Evolutionary conservation across 2,113 vertebrate genomes (phyloP).

Genomic region (human): DNA sequence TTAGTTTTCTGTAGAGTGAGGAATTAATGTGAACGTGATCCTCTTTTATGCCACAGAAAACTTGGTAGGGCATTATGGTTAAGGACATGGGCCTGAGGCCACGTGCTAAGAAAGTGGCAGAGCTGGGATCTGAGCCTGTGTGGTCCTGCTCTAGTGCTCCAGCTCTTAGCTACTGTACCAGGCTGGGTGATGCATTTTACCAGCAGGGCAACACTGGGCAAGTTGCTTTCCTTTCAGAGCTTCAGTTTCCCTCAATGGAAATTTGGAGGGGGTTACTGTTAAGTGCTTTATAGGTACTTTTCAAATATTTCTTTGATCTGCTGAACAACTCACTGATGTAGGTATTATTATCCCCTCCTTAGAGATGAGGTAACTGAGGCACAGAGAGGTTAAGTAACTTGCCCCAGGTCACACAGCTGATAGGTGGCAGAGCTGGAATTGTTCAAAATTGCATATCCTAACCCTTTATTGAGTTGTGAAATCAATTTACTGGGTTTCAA

Average conservation of each 20-base stretch:
- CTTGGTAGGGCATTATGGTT: not conserved
- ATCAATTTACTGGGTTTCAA: slow-evolving; percentile 43
- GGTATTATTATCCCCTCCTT: not conserved
- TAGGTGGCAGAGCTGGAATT: slow-evolving; percentile 35
- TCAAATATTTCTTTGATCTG: not conserved
- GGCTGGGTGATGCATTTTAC: not conserved
- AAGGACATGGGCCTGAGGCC: not conserved
- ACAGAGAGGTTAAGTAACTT: slow-evolving; percentile 37
- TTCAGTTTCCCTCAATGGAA: not conserved
- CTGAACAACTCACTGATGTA: not conserved
- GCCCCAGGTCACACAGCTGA: slow-evolving; percentile 24
- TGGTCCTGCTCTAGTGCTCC: not conserved
- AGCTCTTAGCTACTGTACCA: not conserved
- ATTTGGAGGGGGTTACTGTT: slow-evolving; percentile 2
- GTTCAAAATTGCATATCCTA: slow-evolving; percentile 3
- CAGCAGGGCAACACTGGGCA: not conserved
- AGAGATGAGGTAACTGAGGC: slow-evolving; percentile 29
- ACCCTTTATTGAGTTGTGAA: slow-evolving; percentile 30
- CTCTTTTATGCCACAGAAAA: slow-evolving; percentile 47
- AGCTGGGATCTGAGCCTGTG: not conserved
- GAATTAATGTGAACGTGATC: slow-evolving; percentile 20
- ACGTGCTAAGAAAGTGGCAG: not conserved
- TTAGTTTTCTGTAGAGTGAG: slow-evolving; percentile 42
- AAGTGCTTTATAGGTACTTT: slow-evolving; percentile 16
- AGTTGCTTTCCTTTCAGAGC: slow-evolving; percentile 28